phyloP scores from a whole-genome alignment of 2,797 vertebrate genomes.

The Parambassis ranga region DNA sequence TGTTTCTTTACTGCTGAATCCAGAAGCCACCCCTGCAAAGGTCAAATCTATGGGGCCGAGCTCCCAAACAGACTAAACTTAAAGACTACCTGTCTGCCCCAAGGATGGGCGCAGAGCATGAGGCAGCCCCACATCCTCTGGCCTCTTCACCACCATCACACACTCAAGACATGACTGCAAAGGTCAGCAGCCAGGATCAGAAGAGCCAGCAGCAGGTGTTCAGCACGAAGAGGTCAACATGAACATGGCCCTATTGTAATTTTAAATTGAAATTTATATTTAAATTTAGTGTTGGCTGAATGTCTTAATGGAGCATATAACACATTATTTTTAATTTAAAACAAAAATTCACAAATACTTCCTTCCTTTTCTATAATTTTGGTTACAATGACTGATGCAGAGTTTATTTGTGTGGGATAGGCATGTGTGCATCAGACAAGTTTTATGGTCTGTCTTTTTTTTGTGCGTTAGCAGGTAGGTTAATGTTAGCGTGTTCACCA shows the following conservation, averaged over 20 bases:
- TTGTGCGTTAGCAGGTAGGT: no score
- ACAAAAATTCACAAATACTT: no score
- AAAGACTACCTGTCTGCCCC: conserved; percentile 38
- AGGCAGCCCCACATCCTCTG: not conserved
- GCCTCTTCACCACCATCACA: conserved; percentile 27
- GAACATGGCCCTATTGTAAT: not conserved
- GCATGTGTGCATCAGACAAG: no score
- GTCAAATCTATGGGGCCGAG: conserved; percentile 27
- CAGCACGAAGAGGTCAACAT: conserved; percentile 16
- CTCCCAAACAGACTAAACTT: not conserved
- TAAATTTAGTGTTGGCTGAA: not conserved
- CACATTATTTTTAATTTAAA: not conserved
- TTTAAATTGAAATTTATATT: not conserved
- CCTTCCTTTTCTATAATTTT: no score
- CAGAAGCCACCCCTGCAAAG: conserved; percentile 43
- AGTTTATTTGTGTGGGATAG: no score
- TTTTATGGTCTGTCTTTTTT: no score
- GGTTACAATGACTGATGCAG: no score
- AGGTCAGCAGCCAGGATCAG: conserved; percentile 61
- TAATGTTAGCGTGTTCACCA: no score
- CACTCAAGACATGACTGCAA: conserved; percentile 32
- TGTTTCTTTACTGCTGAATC: conserved; percentile 12
- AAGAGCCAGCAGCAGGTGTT: not conserved
- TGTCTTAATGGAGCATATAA: not conserved
- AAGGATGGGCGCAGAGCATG: not conserved